Evolutionary conservation across 2,888 invertebrate species (phyloP).

Genomic region (Heliconius sara): DNA sequence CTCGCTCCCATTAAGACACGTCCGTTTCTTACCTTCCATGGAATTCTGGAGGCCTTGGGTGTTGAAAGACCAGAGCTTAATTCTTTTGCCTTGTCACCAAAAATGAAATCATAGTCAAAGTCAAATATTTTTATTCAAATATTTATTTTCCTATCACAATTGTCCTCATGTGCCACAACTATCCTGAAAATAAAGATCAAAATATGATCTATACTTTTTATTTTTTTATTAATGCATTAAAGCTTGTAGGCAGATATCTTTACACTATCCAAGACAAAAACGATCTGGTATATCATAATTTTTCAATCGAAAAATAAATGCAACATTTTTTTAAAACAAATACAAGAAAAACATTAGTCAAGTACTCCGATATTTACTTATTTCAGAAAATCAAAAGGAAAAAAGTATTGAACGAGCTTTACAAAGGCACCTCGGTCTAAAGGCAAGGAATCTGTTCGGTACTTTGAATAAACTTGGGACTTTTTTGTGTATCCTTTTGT

Average conservation of each 20-base stretch:
- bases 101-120: too few species aligned
- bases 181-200: too few species aligned
- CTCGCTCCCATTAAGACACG: too few species aligned
- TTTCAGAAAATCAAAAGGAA: conserved; percentile 21
- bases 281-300: too few species aligned
- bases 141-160: too few species aligned
- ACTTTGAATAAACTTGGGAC: conserved; percentile 43
- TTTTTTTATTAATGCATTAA: too few species aligned
- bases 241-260: too few species aligned
- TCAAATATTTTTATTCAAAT: too few species aligned
- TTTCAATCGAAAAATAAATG: background rate
- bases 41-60: background rate
- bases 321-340: background rate
- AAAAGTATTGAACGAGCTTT: conserved; percentile 23
- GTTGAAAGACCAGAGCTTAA: background rate
- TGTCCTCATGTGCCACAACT: too few species aligned
- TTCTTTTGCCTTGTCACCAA: too few species aligned
- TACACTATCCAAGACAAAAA: too few species aligned
- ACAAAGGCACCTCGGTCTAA: conserved; percentile 39
- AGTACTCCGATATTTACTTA: conserved; percentile 7
- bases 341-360: background rate
- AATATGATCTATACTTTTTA: too few species aligned
- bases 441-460: conserved; percentile 40
- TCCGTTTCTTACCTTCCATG: background rate
- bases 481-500: conserved; percentile 45